Conservation (phyloP, 2,888 invertebrate species). For the Digitonthophagus gazella region DNA sequence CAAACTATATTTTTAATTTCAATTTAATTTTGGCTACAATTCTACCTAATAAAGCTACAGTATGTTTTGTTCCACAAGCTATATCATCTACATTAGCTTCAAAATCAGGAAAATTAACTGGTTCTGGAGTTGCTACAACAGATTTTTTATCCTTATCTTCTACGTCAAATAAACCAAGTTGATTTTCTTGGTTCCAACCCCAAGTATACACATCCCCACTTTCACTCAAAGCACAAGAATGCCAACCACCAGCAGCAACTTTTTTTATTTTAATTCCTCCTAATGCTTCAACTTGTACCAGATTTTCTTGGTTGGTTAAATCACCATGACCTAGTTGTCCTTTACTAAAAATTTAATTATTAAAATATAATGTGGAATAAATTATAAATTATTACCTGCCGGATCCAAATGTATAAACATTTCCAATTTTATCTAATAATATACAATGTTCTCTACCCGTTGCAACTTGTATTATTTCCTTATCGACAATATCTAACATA, state of each 20-base stretch:
- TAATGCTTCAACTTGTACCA: conserved; percentile 68
- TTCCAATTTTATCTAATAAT: conserved; percentile 66
- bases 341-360: conserved; percentile 61
- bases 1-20: background rate
- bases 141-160: conserved; percentile 43
- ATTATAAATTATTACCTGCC: conserved; percentile 63
- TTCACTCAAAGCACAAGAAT: conserved; percentile 73
- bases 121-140: conserved; percentile 52
- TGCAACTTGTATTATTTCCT: conserved; percentile 61
- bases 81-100: conserved; percentile 54
- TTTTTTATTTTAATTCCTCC: conserved; percentile 70
- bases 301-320: conserved; percentile 61
- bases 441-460: conserved; percentile 83
- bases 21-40: conserved; percentile 29
- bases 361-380: background rate
- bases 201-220: conserved; percentile 83
- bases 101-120: conserved; percentile 52
- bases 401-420: conserved; percentile 79
- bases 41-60: conserved; percentile 65
- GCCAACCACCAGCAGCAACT: conserved; percentile 85
- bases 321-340: conserved; percentile 85
- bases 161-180: conserved; percentile 65
- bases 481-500: conserved; percentile 56
- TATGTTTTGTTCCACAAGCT: conserved; percentile 76
- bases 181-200: conserved; percentile 90